Evolutionary conservation across 2,113 vertebrate genomes (phyloP).

Genomic region (Lanius ludovicianus): DNA sequence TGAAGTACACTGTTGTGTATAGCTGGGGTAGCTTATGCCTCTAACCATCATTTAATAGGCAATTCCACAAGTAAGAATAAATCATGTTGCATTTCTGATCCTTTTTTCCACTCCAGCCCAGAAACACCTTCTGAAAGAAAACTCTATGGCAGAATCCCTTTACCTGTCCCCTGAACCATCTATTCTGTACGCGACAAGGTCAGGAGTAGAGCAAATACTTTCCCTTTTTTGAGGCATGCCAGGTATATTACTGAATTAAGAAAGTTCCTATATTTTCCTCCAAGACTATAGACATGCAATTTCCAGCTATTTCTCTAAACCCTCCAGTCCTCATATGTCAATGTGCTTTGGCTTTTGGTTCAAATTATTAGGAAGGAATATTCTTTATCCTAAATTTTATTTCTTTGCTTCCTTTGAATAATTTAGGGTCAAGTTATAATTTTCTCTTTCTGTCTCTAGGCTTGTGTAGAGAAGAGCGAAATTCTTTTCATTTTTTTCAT

Average conservation of each 20-base stretch:
- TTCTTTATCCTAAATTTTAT: background rate
- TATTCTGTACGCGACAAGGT: background rate
- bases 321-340: background rate
- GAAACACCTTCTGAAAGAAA: background rate
- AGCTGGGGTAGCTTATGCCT: background rate
- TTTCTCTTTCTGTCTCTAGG: background rate
- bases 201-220: background rate
- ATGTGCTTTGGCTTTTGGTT: background rate
- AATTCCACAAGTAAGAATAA: background rate
- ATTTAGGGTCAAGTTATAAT: background rate
- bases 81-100: background rate
- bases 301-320: background rate
- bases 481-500: constrained; percentile 13
- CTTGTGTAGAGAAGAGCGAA: background rate
- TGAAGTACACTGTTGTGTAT: background rate
- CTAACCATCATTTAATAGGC: background rate
- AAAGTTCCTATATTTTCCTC: background rate
- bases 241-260: background rate
- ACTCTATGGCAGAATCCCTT: background rate
- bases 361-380: background rate
- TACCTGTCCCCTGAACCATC: background rate
- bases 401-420: constrained; percentile 20
- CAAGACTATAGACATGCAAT: background rate
- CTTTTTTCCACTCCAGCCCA: background rate
- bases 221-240: background rate